These are phyloP conservation scores for Cercocebus atys DNA, from an alignment of 2,113 vertebrate genomes.

Conservation along the genomic window DNA sequence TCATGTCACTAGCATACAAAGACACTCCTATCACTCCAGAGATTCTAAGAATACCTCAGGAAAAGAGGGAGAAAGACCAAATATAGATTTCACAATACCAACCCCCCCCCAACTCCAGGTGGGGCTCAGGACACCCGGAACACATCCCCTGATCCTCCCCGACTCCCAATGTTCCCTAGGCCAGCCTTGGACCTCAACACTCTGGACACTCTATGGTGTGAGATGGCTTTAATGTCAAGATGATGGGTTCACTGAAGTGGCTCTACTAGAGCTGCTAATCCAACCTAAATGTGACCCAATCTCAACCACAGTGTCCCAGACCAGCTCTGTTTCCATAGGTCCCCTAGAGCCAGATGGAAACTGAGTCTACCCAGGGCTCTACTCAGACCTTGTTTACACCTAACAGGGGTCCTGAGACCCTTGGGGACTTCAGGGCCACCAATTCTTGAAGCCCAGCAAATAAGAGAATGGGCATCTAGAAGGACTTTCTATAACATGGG, in stretches of 20 bases:
- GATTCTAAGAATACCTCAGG: too few species aligned
- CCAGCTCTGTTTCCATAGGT: neutral
- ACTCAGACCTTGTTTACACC: neutral
- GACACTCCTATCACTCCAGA: neutral
- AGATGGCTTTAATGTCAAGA: neutral
- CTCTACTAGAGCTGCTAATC: neutral
- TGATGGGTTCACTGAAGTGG: neutral
- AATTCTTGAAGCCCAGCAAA: neutral
- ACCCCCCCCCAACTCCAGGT: neutral
- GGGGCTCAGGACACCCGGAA: neutral
- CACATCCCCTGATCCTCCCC: neutral
- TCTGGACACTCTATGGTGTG: neutral
- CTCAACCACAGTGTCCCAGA: neutral
- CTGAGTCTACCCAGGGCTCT: neutral
- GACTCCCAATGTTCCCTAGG: accelerated
- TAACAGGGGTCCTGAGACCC: too few species aligned
- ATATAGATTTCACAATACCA: neutral
- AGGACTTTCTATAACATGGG: neutral
- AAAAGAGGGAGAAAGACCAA: neutral
- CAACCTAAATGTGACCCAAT: neutral
- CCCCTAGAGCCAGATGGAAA: neutral
- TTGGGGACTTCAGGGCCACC: neutral
- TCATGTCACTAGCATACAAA: neutral
- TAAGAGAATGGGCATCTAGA: neutral
- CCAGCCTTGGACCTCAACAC: neutral